Evolutionary conservation across 1,140 invertebrate genomes (phyloP).

Genomic region (Nebria ingens): DNA sequence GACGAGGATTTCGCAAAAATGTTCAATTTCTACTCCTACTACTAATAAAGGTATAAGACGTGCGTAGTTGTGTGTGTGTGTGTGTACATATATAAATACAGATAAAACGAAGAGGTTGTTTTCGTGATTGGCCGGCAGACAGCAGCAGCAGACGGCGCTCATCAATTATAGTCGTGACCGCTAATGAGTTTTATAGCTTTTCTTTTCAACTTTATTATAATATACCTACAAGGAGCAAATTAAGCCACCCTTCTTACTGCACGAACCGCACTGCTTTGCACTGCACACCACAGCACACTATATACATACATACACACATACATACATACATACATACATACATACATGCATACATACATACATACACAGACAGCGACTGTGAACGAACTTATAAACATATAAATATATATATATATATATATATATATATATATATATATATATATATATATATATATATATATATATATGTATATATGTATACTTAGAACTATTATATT

Average conservation of each 20-base stretch:
- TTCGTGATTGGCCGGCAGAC: conserved; percentile 11
- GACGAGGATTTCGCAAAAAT: too few species aligned
- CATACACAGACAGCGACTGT: not conserved
- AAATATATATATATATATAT: too few species aligned
- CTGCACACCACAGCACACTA: too few species aligned
- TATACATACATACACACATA: not conserved
- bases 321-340: not conserved
- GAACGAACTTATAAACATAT: not conserved
- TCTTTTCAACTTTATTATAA: conserved; percentile 12
- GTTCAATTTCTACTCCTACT: too few species aligned
- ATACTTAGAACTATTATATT: not conserved
- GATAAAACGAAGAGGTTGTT: not conserved
- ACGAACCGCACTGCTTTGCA: too few species aligned
- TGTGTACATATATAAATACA: not conserved
- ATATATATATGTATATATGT: too few species aligned
- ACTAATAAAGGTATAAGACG: too few species aligned
- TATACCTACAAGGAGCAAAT: not conserved
- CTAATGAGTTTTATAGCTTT: conserved; percentile 22
- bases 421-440: too few species aligned
- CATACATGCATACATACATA: not conserved
- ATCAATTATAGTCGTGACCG: conserved; percentile 17
- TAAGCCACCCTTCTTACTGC: too few species aligned
- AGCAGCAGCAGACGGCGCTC: conserved; percentile 14
- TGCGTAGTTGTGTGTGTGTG: too few species aligned
- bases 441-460: too few species aligned